Conservation (phyloP, 2,888 invertebrate species). For the Cyrtodaria siliqua region DNA sequence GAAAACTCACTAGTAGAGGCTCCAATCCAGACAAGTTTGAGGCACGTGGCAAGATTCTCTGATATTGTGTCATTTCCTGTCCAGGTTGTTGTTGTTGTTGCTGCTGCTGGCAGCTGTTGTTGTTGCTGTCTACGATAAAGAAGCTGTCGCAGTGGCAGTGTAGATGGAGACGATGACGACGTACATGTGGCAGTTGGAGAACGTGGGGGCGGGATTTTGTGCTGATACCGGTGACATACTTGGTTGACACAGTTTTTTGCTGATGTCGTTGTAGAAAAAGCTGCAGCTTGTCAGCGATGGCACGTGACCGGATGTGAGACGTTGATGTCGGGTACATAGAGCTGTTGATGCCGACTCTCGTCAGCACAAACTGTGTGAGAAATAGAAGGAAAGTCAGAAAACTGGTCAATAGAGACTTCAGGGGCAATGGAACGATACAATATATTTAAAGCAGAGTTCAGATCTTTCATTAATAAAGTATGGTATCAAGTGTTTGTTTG, state of each 20-base stretch:
- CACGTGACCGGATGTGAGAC: slow-evolving; percentile 47
- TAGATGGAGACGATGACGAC: slow-evolving; percentile 14
- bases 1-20: too few relatives aligned
- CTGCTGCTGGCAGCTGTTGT: slow-evolving; percentile 23
- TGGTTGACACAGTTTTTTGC: slow-evolving; percentile 69
- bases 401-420: background rate
- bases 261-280: slow-evolving; percentile 70
- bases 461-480: too few relatives aligned
- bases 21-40: background rate
- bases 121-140: slow-evolving; percentile 48
- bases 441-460: too few relatives aligned
- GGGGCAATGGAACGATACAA: too few relatives aligned
- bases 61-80: background rate
- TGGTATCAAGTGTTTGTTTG: too few relatives aligned
- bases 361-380: slow-evolving; percentile 37
- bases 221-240: slow-evolving; percentile 39
- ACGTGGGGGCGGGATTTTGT: slow-evolving; percentile 11
- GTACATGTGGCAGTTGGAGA: slow-evolving; percentile 6
- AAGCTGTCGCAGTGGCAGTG: slow-evolving; percentile 57
- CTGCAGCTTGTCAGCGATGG: slow-evolving; percentile 65
- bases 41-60: slow-evolving; percentile 46
- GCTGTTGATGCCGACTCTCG: slow-evolving; percentile 33
- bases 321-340: slow-evolving; percentile 65
- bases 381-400: background rate
- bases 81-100: slow-evolving; percentile 2